These are phyloP conservation scores for Sebastes hopkinsi DNA, from an alignment of 2,797 vertebrate species.

Conservation along the genomic window DNA sequence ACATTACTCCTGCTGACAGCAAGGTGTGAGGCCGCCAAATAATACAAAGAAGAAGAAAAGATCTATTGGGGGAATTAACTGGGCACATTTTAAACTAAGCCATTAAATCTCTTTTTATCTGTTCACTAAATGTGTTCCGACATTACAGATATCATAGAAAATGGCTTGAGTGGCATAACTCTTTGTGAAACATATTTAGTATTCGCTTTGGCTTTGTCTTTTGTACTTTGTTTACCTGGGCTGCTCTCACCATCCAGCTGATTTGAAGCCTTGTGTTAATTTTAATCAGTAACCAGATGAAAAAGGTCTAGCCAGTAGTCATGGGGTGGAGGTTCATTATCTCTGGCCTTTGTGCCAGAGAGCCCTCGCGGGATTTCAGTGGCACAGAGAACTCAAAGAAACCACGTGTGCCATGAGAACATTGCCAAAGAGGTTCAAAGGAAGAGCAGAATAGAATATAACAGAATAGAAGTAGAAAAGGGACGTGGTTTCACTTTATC, in stretches of 20 bases:
- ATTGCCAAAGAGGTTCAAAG: constrained; percentile 36
- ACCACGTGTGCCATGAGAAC: constrained; percentile 8
- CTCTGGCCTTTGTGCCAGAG: constrained; percentile 28
- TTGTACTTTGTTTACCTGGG: neutral
- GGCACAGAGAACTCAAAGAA: constrained; percentile 21
- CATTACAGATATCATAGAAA: neutral
- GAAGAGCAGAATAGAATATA: constrained; percentile 2
- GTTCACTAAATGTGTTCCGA: neutral
- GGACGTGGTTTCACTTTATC: neutral
- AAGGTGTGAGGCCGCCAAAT: constrained; percentile 7
- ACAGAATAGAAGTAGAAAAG: neutral
- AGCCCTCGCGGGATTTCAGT: neutral
- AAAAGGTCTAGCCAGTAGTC: constrained; percentile 14
- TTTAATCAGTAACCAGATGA: constrained; percentile 25
- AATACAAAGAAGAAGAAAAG: neutral
- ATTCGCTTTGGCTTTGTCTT: neutral
- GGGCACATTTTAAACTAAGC: constrained; percentile 6
- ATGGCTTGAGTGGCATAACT: neutral
- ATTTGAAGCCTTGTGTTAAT: constrained; percentile 19
- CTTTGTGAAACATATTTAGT: neutral
- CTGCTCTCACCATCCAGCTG: neutral
- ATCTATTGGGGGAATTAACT: constrained; percentile 3
- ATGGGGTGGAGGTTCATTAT: constrained; percentile 28
- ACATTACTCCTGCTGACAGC: neutral
- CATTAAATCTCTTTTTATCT: neutral